These are phyloP conservation scores for Acanthiza pusilla DNA, from an alignment of 2,797 vertebrate species.

Conservation along the genomic window DNA sequence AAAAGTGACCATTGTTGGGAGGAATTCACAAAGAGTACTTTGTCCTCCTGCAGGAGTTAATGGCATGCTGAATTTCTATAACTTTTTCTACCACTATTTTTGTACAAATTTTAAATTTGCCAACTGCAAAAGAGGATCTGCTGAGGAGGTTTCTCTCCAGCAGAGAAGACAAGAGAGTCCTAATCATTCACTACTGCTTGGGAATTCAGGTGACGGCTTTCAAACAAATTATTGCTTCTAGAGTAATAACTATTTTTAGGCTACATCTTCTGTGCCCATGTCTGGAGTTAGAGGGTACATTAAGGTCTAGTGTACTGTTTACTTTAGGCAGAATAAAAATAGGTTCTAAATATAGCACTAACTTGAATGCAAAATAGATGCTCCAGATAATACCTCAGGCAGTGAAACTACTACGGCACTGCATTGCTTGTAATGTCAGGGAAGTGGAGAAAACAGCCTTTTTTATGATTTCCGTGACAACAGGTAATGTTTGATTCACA, in stretches of 20 bases:
- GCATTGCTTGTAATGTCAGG: not conserved
- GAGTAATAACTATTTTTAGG: constrained; percentile 55
- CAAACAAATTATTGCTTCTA: constrained; percentile 42
- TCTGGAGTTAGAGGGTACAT: constrained; percentile 52
- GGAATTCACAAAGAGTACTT: not conserved
- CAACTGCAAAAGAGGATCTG: constrained; percentile 15
- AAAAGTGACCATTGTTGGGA: not conserved
- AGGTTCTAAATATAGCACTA: constrained; percentile 52
- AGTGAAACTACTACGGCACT: not conserved
- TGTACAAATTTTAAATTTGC: constrained; percentile 19
- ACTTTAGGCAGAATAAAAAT: constrained; percentile 51
- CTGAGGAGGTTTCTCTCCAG: constrained; percentile 14
- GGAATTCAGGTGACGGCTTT: constrained; percentile 30
- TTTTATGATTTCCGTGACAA: not conserved
- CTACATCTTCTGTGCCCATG: constrained; percentile 25
- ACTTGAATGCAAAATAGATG: constrained; percentile 37
- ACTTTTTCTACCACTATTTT: not conserved
- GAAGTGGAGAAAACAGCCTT: not conserved
- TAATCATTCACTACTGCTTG: constrained; percentile 17
- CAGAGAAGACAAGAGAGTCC: not conserved
- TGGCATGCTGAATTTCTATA: not conserved
- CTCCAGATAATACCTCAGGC: constrained; percentile 3
- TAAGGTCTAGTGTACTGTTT: constrained; percentile 54
- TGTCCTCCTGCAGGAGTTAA: not conserved
- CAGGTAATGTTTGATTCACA: not conserved